A percentile compares a stretch with the other conserved stretches of the same genome.
Conservation (phyloP, 2,888 invertebrate species). For the Beris morrisii region DNA sequence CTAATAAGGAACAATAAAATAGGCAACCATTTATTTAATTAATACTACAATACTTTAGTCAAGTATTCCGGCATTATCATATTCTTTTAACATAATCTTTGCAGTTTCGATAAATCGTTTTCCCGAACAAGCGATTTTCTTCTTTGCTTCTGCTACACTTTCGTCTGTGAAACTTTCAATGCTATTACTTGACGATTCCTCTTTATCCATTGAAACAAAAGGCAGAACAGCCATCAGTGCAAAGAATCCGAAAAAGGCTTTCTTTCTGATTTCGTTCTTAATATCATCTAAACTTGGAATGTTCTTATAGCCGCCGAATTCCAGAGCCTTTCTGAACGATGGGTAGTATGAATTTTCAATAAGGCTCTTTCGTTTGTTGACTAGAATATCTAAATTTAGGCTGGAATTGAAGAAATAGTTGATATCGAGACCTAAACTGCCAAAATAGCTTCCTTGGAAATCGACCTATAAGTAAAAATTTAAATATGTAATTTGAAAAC, state of each 20-base stretch:
- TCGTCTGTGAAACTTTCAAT: constrained; percentile 45
- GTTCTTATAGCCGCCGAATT: neutral
- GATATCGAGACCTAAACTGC: neutral
- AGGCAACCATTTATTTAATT: too few relatives aligned
- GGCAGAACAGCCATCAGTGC: neutral
- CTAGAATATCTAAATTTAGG: neutral
- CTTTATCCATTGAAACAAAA: neutral
- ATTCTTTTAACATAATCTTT: neutral
- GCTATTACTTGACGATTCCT: neutral
- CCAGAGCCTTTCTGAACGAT: neutral
- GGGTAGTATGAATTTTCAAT: neutral
- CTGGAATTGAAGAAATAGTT: neutral
- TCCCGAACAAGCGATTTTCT: neutral
- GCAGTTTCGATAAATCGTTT: neutral
- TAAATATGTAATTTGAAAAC: too few relatives aligned
- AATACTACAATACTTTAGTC: neutral
- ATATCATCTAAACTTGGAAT: too few relatives aligned
- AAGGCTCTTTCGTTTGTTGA: neutral
- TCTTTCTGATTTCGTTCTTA: neutral
- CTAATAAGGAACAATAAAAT: too few relatives aligned
- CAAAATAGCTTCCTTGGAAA: neutral
- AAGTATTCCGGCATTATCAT: neutral
- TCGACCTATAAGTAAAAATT: neutral
- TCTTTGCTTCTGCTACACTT: neutral
- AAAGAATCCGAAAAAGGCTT: neutral